Conservation (phyloP, 2,113 vertebrate genomes). For the Clupea harengus region DNA sequence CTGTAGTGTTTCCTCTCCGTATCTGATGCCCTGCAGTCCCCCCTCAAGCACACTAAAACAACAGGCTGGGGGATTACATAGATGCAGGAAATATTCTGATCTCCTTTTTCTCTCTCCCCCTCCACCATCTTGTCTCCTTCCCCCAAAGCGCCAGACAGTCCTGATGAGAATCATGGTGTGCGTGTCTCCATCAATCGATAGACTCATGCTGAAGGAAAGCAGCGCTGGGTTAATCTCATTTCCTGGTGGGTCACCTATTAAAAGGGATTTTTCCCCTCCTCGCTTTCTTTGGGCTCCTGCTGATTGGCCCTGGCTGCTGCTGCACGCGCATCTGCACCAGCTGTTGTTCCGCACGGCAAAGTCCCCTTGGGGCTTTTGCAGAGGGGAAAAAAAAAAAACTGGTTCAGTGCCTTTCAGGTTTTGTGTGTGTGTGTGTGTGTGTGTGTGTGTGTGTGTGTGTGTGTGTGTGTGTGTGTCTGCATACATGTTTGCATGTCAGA, state of each 20-base stretch:
- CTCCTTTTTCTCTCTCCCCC: too few relatives aligned
- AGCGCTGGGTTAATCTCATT: neutral
- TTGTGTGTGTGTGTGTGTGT: neutral
- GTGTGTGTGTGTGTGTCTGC: neutral
- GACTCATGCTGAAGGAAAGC: constrained; percentile 7
- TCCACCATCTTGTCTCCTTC: neutral
- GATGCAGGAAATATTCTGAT: neutral
- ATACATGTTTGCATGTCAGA: neutral
- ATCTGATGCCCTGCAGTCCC: neutral
- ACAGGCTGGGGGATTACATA: neutral
- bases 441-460: neutral
- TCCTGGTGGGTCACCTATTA: constrained; percentile 12
- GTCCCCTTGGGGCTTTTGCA: neutral
- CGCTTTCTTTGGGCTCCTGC: neutral
- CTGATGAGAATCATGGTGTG: constrained; percentile 10
- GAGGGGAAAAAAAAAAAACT: neutral
- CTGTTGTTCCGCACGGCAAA: constrained; percentile 5
- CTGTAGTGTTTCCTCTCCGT: neutral
- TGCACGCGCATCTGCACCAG: neutral
- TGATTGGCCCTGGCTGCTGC: neutral
- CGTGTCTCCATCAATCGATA: neutral
- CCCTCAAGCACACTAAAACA: neutral
- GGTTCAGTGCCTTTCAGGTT: neutral
- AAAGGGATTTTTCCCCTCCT: neutral
- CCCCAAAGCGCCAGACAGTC: neutral